These are phyloP conservation scores for Colaptes auratus DNA, from an alignment of 2,113 vertebrate species.

Conservation along the genomic window DNA sequence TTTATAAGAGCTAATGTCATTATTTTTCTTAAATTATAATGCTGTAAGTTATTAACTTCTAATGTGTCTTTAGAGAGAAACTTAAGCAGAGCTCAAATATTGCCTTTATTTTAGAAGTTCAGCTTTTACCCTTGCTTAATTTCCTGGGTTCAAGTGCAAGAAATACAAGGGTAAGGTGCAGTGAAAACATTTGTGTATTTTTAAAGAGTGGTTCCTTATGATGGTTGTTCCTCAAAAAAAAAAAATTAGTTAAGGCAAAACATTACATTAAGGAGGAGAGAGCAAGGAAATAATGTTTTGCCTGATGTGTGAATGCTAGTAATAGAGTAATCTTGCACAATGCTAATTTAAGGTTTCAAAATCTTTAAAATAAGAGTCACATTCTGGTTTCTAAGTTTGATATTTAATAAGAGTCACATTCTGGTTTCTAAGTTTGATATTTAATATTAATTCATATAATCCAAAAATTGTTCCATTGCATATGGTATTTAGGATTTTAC, in stretches of 20 bases:
- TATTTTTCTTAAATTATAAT: not conserved
- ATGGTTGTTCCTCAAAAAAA: not conserved
- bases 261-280: not conserved
- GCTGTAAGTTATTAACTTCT: not conserved
- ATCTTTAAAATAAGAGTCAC: not conserved
- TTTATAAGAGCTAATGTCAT: not conserved
- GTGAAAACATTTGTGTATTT: not conserved
- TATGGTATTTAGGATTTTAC: not conserved
- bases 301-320: not conserved
- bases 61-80: not conserved
- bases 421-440: not conserved
- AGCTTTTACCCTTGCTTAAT: not conserved
- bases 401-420: not conserved
- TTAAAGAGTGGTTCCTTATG: not conserved
- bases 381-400: not conserved
- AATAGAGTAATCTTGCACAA: fast-evolving
- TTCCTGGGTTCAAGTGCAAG: not conserved
- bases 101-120: not conserved
- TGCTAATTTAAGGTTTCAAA: not conserved
- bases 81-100: not conserved
- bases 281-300: not conserved
- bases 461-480: not conserved
- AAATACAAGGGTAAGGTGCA: not conserved
- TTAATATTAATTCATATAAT: not conserved
- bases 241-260: not conserved